phyloP scores from a whole-genome alignment of 35 echinoderm and acorn worm species.

The Lytechinus pictus region DNA sequence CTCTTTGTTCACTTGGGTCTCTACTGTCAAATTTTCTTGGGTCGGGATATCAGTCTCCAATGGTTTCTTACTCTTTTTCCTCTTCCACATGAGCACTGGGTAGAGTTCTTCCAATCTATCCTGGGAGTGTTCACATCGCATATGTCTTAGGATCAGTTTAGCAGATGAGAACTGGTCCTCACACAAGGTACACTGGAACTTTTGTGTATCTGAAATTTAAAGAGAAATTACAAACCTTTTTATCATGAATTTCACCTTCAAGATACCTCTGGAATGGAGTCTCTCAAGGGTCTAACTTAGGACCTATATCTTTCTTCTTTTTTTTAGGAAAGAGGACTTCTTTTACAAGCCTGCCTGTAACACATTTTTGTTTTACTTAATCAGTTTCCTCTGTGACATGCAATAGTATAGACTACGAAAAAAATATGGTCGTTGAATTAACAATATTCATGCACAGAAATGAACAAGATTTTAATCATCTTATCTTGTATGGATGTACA shows the following conservation, averaged over 20 bases:
- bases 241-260: background rate
- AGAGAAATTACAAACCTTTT: background rate
- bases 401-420: too few species aligned
- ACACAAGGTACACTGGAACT: background rate
- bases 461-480: too few species aligned
- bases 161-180: background rate
- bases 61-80: background rate
- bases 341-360: too few species aligned
- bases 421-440: too few species aligned
- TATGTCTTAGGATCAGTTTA: background rate
- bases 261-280: too few species aligned
- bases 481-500: too few species aligned
- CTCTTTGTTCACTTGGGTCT: background rate
- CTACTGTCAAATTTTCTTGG: background rate
- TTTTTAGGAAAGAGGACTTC: too few species aligned
- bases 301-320: too few species aligned
- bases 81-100: constrained; percentile 11
- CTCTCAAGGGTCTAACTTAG: too few species aligned
- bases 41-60: background rate
- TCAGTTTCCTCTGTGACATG: too few species aligned
- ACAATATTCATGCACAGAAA: too few species aligned
- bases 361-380: too few species aligned
- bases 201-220: background rate
- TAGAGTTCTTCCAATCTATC: background rate
- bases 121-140: background rate